Percentiles rank a stretch among this genome's conserved stretches.
These are phyloP conservation scores for Parus major DNA, from an alignment of 2,113 vertebrate species.

Conservation along the genomic window DNA sequence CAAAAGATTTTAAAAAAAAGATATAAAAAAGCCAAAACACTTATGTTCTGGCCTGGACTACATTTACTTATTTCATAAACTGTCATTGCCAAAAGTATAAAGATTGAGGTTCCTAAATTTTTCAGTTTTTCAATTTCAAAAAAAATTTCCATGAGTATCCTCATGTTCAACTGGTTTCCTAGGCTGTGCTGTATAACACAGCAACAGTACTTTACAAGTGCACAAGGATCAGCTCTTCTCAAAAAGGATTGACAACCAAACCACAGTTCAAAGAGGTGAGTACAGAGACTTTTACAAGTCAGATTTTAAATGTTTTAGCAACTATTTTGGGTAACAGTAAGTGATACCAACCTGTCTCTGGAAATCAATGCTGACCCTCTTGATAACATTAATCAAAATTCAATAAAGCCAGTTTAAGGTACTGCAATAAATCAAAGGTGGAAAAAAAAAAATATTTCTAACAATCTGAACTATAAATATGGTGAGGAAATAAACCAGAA, in stretches of 20 bases:
- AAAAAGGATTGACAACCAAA: neutral
- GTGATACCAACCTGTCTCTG: neutral
- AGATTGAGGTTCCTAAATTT: neutral
- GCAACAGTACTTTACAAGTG: neutral
- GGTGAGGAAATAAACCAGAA: neutral
- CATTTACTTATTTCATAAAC: neutral
- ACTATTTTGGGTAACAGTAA: neutral
- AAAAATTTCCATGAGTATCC: no score
- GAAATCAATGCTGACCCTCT: neutral
- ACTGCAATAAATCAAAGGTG: neutral
- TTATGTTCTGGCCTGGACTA: neutral
- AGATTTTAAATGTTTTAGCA: neutral
- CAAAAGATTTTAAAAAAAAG: neutral
- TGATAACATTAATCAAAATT: neutral
- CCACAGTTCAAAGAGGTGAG: neutral
- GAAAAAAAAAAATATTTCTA: neutral
- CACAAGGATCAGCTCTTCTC: neutral
- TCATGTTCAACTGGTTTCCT: neutral
- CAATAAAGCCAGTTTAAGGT: rapidly evolving
- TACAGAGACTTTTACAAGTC: neutral
- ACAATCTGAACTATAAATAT: neutral
- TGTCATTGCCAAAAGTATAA: neutral
- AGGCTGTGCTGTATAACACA: neutral
- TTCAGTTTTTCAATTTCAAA: no score
- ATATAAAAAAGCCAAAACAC: no score